These are phyloP conservation scores for Pangasius krempfi DNA, from an alignment of 2,797 vertebrate genomes.

Conservation along the genomic window DNA sequence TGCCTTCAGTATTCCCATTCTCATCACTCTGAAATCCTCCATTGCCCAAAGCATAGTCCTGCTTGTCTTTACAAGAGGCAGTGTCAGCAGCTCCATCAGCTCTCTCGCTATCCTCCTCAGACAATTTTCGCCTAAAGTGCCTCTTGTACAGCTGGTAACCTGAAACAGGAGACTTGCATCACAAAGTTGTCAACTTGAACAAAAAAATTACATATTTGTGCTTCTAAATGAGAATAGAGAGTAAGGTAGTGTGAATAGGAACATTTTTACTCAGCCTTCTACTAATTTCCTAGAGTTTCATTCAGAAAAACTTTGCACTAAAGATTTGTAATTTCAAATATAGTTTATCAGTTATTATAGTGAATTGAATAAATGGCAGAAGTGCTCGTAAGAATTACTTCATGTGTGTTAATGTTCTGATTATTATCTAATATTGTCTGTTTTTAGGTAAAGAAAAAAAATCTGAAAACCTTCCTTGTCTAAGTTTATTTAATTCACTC, in stretches of 20 bases:
- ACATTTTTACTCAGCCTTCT: not conserved
- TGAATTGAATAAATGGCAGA: not conserved
- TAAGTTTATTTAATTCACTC: not conserved
- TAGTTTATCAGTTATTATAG: not conserved
- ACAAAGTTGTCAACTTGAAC: not conserved
- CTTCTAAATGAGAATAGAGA: not conserved
- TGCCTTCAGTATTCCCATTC: conserved; percentile 45
- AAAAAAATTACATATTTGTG: not conserved
- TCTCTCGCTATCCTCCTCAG: conserved; percentile 51
- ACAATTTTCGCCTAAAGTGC: accelerated
- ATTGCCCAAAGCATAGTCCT: conserved; percentile 62
- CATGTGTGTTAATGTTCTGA: not conserved
- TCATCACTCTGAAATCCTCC: conserved; percentile 59
- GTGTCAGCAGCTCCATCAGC: not conserved
- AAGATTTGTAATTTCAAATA: not conserved
- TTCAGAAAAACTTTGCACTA: not conserved
- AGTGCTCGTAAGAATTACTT: not conserved
- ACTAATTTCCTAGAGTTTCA: not conserved
- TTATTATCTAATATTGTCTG: not conserved
- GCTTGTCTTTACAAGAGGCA: conserved; percentile 52
- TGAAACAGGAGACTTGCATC: conserved; percentile 51
- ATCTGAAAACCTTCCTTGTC: not conserved
- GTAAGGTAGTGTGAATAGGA: not conserved
- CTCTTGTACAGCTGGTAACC: conserved; percentile 66
- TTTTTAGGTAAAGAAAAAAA: not conserved